These are phyloP conservation scores for Sarotherodon lohbergeri DNA, from an alignment of 2,113 vertebrate species.

Conservation along the genomic window DNA sequence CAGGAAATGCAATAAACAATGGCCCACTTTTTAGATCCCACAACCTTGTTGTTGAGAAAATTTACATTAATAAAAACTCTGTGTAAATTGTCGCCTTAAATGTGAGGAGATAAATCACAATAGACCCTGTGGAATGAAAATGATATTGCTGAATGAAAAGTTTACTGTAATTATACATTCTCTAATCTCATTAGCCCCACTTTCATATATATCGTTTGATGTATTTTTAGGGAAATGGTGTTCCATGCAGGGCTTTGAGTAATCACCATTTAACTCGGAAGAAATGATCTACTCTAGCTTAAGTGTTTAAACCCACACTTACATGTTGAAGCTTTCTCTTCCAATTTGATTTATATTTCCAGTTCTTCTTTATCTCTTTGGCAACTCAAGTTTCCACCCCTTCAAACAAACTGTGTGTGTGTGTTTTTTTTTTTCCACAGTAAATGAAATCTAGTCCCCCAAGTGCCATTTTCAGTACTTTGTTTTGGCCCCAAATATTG, in stretches of 20 bases:
- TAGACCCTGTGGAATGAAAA: not conserved
- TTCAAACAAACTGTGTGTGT: not conserved
- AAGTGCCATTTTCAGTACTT: not conserved
- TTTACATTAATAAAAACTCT: not conserved
- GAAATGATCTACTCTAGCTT: not conserved
- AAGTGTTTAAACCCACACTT: not conserved
- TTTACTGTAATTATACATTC: not conserved
- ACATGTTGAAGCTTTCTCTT: not conserved
- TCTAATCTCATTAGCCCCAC: not conserved
- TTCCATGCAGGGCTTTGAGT: not conserved
- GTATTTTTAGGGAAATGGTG: not conserved
- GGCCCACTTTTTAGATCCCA: not conserved
- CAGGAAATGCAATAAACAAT: not conserved
- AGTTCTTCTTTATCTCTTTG: not conserved
- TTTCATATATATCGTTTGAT: not conserved
- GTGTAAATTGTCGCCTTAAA: not conserved
- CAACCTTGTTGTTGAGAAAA: not conserved
- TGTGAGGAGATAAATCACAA: not conserved
- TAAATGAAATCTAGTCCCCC: not conserved
- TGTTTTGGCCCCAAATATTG: not conserved
- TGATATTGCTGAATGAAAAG: not conserved
- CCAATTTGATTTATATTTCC: not conserved
- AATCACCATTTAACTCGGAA: not conserved
- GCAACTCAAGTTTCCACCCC: not conserved
- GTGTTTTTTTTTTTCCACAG: not conserved